A percentile compares a stretch with the other conserved stretches of the same genome.
Conservation (phyloP, 1,140 invertebrate genomes). For the Drosophila murphyi region DNA sequence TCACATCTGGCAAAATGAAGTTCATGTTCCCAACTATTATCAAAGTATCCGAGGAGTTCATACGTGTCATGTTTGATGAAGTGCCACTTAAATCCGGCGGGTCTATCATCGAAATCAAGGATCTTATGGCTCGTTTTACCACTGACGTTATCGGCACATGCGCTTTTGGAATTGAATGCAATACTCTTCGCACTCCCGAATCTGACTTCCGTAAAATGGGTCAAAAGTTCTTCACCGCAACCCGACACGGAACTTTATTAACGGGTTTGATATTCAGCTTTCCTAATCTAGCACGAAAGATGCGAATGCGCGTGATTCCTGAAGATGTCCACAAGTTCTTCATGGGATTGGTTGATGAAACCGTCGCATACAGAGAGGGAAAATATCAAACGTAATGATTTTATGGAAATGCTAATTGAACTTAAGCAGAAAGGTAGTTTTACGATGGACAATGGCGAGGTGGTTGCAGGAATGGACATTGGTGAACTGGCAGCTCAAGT, state of each 20-base stretch:
- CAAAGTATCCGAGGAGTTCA: conserved; percentile 65
- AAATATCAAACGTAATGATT: conserved; percentile 85
- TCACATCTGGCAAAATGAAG: conserved; percentile 86
- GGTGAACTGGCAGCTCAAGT: conserved; percentile 85
- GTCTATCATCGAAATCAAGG: conserved; percentile 86
- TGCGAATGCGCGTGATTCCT: conserved; percentile 46
- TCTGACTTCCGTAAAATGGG: conserved; percentile 84
- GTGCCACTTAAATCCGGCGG: conserved; percentile 45
- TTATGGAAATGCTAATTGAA: conserved; percentile 86
- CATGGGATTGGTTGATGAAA: conserved; percentile 84
- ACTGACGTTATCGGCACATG: conserved; percentile 86
- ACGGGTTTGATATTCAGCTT: conserved; percentile 56
- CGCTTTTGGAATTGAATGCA: conserved; percentile 85
- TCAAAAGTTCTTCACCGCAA: conserved; percentile 48
- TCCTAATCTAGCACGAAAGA: conserved; percentile 41
- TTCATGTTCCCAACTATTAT: conserved; percentile 85
- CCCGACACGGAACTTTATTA: conserved; percentile 39
- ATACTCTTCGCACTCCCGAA: conserved; percentile 83
- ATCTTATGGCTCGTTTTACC: conserved; percentile 87
- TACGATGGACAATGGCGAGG: conserved; percentile 61
- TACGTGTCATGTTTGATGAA: conserved; percentile 55
- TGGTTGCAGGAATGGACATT: conserved; percentile 48
- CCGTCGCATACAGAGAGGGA: conserved; percentile 85
- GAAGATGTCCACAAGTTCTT: conserved; percentile 86
- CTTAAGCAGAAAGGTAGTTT: conserved; percentile 77